These are phyloP conservation scores for Leptobrachium leishanense DNA, from an alignment of 2,113 vertebrate species.

Conservation along the genomic window DNA sequence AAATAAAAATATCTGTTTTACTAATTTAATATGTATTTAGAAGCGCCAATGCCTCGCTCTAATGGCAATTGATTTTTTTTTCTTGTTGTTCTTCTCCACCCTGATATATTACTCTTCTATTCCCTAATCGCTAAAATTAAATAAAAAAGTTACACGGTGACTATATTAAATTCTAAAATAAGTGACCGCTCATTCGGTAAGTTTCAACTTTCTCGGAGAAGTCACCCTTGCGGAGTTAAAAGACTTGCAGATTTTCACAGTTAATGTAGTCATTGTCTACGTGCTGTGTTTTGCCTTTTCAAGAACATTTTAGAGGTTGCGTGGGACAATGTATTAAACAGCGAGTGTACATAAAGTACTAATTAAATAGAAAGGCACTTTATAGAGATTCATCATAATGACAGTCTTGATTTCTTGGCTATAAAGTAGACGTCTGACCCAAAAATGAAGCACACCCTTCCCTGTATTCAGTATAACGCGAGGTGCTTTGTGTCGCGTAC, in stretches of 20 bases:
- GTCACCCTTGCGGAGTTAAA: neutral
- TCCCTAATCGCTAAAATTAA: too few species aligned
- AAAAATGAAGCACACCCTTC: constrained; percentile 9
- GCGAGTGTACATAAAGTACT: constrained; percentile 26
- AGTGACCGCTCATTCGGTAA: constrained; percentile 19
- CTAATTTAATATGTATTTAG: too few species aligned
- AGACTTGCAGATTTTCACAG: constrained; percentile 22
- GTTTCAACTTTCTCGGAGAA: neutral
- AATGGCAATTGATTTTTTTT: too few species aligned
- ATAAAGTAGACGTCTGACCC: constrained; percentile 16
- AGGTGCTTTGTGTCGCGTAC: neutral
- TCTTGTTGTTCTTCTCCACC: too few species aligned
- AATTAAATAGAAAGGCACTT: constrained; percentile 44
- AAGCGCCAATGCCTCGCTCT: too few species aligned
- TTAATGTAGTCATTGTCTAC: constrained; percentile 13
- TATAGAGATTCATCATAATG: constrained; percentile 44
- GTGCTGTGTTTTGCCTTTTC: constrained; percentile 38
- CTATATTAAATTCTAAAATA: constrained; percentile 25
- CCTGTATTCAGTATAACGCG: neutral
- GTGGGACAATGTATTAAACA: constrained; percentile 34
- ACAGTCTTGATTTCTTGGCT: constrained; percentile 47
- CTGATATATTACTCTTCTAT: too few species aligned
- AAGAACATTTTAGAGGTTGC: constrained; percentile 48
- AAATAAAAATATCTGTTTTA: too few species aligned
- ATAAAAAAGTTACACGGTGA: neutral